Base-by-base conservation (phyloP, 92 coral and sea anemone genomes). In the Zoanthus solanderi region DNA sequence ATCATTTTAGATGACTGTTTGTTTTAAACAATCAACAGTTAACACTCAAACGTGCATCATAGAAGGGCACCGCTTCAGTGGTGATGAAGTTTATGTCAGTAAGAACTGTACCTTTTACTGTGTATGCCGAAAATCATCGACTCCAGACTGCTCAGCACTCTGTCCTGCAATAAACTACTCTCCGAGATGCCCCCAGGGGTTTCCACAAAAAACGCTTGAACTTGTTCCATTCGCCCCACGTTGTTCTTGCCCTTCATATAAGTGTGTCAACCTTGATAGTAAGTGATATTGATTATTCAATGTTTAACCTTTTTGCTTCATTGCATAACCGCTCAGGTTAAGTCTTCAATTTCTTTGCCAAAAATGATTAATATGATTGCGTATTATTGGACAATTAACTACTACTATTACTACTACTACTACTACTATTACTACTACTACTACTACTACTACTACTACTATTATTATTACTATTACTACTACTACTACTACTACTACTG, bases 71-170 rank as follows among this genome's bases (percentile, higher is more conserved):
- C 54, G 76, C 42, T 88, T 91, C 65, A 67, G 45, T 29, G 89
- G 71, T 23, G 90, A 81, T 37, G 87, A 69, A 66, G 76, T 88
- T 32, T 87, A 85, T 67, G 71, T 91, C 8, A 88, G 66, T 65
- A 72, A 37, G 17, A 88, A 91, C 76, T 91, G 94, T 67, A 88
- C 88, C 69, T 72, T 82, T 57, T 32, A 77, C 53, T 91, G 94
- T 67, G 77, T 52, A 42, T 91, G 94, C 79, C 52, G 84, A 34
- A 50, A 56, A 23, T n/a, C n/a, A 16, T 92, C 89, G 29, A 58
- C 60, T 60, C 79, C 90, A 10, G 58, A 74, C 0, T 91, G 94
- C 74, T 65, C 63, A 31, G 84, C 89, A 28, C 88, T 91, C 78
- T 91, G 94, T 56, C 91, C 87, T n/a, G 71, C 50, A 16, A 50